These are phyloP conservation scores for Euphydryas editha DNA, from an alignment of 2,888 invertebrate genomes.

Conservation along the genomic window DNA sequence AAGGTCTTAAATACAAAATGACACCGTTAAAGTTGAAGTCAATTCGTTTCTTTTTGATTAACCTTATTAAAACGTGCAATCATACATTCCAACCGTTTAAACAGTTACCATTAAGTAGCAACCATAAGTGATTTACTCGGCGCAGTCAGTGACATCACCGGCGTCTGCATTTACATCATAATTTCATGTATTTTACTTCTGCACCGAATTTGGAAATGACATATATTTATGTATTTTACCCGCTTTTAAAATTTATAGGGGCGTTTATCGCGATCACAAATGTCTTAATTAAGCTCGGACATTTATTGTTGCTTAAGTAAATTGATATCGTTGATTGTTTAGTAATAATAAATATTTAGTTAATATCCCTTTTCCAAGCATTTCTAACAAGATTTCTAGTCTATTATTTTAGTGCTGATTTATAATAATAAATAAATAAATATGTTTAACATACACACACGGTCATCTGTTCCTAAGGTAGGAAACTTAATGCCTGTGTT, in stretches of 20 bases:
- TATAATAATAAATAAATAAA: too few species aligned
- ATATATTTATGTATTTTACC: conserved; percentile 27
- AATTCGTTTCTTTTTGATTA: conserved; percentile 33
- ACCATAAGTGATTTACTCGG: conserved; percentile 40
- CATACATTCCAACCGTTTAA: conserved; percentile 32
- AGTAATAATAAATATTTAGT: too few species aligned
- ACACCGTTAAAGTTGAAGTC: conserved; percentile 19
- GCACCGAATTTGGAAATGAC: conserved; percentile 34
- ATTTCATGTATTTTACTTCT: conserved; percentile 36
- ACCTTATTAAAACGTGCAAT: conserved; percentile 38
- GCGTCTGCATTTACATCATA: conserved; percentile 39
- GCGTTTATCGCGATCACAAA: conserved; percentile 17
- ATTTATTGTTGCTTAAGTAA: neutral
- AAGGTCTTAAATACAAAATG: conserved; percentile 8
- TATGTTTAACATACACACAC: too few species aligned
- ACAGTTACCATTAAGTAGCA: conserved; percentile 39
- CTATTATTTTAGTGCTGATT: too few species aligned
- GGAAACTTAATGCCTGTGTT: too few species aligned
- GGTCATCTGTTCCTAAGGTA: too few species aligned
- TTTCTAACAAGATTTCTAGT: too few species aligned
- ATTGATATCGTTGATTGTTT: neutral
- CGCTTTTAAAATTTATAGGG: conserved; percentile 16
- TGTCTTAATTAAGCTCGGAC: conserved; percentile 19
- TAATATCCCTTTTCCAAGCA: too few species aligned
- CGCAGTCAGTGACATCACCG: conserved; percentile 37